Conservation (phyloP, 2,113 vertebrate species). For the Nycticebus coucang region DNA sequence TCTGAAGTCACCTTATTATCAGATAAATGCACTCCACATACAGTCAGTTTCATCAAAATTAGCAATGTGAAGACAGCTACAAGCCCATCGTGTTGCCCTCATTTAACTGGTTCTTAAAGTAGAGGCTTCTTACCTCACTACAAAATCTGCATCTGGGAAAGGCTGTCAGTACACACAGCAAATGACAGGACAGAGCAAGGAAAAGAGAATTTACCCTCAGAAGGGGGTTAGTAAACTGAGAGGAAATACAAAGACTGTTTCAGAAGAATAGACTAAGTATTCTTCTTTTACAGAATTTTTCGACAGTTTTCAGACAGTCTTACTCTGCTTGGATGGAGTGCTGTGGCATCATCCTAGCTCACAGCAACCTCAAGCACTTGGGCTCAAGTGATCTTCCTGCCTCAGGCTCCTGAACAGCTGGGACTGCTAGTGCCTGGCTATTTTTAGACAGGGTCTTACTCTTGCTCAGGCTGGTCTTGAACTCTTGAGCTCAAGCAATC, state of each 20-base stretch:
- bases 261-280: neutral
- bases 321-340: too few relatives aligned
- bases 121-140: neutral
- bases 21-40: too few relatives aligned
- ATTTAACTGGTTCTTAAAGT: neutral
- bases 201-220: neutral
- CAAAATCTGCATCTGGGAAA: neutral
- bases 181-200: neutral
- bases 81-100: neutral
- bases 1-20: neutral
- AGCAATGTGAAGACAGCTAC: neutral
- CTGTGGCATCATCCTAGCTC: too few relatives aligned
- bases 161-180: neutral
- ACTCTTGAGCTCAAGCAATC: too few relatives aligned
- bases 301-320: too few relatives aligned
- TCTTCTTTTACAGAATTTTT: neutral
- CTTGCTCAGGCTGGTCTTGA: too few relatives aligned
- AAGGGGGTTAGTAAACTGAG: neutral
- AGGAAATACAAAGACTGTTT: neutral
- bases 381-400: too few relatives aligned
- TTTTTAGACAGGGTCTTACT: too few relatives aligned
- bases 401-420: too few relatives aligned
- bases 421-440: too few relatives aligned
- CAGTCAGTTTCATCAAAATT: neutral
- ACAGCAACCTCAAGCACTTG: too few relatives aligned